Evolutionary conservation across 2,797 vertebrate genomes (phyloP), one percentile per base, ranked within the genome.

Genomic region (Centroberyx gerrardi): DNA sequence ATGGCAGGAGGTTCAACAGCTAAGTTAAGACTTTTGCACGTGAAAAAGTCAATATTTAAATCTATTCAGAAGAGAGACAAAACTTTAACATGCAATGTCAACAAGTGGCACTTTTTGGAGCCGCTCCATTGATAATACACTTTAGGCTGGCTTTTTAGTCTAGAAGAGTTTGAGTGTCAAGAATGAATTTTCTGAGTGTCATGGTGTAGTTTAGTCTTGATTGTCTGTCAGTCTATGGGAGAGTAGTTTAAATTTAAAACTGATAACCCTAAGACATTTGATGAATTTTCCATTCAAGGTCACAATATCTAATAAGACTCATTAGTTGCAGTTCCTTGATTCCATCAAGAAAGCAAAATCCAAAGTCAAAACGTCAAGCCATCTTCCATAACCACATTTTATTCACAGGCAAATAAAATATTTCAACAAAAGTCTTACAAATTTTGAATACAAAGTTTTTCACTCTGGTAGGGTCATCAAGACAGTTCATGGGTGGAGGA

Each of bases 391-490:
- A 14, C 15, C 55, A 71, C 29, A 29, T 80, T 93, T 93, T 93
- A 94, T 93, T 94, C 68, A 91, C 87, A 90, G 63, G 70, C 83
- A 89, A 88, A 88, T 68, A 86, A 72, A 88, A 84, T 51, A 64
- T 72, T 75, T 79, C 86, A 80, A 85, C 74, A 76, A 68, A 78
- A 68, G 33, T 68, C 46, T 68, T 79, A 85, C 71, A 88, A 84
- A 81, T 66, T 22, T 8, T 68, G 61, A 82, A 83, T 42, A 85
- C 40, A 70, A 79, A 75, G 62, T 68, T 55, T 15, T 70, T 17
- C 3, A 51, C 52, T 73, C 42, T 58, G 29, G 18, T 15, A 0
- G 12, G 36, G 18, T 48, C 56, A n/a, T 49, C 54, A 49, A 18
- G 59, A 60, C n/a, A 10, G 8, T 9, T 40, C 8, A 10, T 6